A percentile compares a stretch with the other conserved stretches of the same genome.
phyloP scores from a whole-genome alignment of 2,888 invertebrate genomes.

The Hyposoter dolosus region DNA sequence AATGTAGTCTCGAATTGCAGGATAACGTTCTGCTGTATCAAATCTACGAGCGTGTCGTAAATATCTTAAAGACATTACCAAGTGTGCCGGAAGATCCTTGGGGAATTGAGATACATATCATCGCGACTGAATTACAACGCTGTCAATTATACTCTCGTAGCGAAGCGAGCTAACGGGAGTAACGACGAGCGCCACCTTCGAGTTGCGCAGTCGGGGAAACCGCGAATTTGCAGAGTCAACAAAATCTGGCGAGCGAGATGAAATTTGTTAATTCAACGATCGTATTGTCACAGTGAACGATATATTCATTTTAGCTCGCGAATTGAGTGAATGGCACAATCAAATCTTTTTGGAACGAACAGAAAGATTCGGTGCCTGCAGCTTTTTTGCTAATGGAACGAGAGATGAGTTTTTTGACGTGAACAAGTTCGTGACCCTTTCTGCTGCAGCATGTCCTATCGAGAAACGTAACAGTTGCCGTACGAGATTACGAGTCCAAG shows the following conservation, averaged over 20 bases:
- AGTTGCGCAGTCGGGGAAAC: constrained; percentile 9
- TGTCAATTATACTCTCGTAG: constrained; percentile 68
- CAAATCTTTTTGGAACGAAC: no score
- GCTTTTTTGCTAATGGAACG: no score
- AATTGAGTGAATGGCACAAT: no score
- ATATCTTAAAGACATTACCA: constrained; percentile 13
- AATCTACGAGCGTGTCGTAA: background rate
- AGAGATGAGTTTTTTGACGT: background rate
- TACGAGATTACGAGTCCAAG: constrained; percentile 28
- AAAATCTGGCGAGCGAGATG: no score
- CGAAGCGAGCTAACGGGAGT: constrained; percentile 58
- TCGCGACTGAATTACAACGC: constrained; percentile 50
- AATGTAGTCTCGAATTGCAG: background rate
- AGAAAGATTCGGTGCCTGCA: no score
- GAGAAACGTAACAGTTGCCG: constrained; percentile 19
- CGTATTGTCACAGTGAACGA: background rate
- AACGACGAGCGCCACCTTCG: constrained; percentile 68
- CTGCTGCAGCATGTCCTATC: background rate
- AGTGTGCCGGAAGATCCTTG: constrained; percentile 36
- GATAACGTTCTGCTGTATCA: background rate
- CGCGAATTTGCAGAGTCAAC: no score
- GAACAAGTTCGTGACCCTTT: background rate
- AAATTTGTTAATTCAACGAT: no score
- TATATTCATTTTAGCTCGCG: no score
- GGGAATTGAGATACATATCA: constrained; percentile 31